phyloP scores from a whole-genome alignment of 2,797 vertebrate species.

The Sardinella longiceps region DNA sequence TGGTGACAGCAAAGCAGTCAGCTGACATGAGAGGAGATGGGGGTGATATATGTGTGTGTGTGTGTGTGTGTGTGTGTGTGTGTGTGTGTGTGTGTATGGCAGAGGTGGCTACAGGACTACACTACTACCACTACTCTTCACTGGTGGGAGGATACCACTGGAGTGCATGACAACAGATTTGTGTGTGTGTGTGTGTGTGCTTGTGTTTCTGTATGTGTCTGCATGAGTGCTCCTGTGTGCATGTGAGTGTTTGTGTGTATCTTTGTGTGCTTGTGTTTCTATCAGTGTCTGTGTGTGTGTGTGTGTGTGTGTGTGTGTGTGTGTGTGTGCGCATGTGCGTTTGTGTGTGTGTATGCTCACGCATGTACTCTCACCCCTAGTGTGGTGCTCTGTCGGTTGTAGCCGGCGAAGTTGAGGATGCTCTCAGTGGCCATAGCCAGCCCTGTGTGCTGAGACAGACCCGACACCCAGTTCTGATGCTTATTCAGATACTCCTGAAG shows the following conservation, averaged over 20 bases:
- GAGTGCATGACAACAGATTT: no score
- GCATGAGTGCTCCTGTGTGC: not conserved
- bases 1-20: not conserved
- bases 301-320: not conserved
- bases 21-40: not conserved
- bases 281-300: not conserved
- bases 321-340: conserved; percentile 13
- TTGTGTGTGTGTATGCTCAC: not conserved
- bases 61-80: no score
- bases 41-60: no score
- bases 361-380: conserved; percentile 83
- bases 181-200: not conserved
- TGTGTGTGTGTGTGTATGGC: no score
- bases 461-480: conserved; percentile 95
- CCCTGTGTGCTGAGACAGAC: conserved; percentile 94
- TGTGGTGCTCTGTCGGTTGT: conserved; percentile 93
- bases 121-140: no score
- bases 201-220: not conserved
- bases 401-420: conserved; percentile 92
- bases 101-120: no score
- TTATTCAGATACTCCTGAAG: conserved; percentile 94
- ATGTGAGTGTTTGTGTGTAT: not conserved
- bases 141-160: no score
- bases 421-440: conserved; percentile 98
- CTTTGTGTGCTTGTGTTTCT: not conserved